These are phyloP conservation scores for Hydrocynus forskahlii DNA, from an alignment of 2,797 vertebrate genomes.

Conservation along the genomic window DNA sequence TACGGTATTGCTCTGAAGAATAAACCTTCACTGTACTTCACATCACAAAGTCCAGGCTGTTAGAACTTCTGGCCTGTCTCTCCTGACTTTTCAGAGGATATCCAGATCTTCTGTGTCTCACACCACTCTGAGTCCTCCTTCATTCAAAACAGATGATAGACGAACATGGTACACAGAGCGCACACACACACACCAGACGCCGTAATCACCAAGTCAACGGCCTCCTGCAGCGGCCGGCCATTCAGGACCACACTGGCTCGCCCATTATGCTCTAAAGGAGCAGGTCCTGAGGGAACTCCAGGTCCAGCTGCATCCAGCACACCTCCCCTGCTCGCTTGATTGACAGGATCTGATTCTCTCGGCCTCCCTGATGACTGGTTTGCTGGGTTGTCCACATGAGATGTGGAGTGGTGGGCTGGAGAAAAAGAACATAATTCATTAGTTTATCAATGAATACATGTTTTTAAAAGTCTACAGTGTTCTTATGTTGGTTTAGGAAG, in stretches of 20 bases:
- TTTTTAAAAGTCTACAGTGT: background rate
- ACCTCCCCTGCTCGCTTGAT: constrained; percentile 29
- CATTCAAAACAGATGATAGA: constrained; percentile 71
- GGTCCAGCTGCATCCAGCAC: constrained; percentile 29
- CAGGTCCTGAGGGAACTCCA: background rate
- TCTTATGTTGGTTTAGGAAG: background rate
- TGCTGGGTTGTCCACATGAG: background rate
- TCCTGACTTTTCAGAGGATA: too few relatives aligned
- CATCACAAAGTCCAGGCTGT: background rate
- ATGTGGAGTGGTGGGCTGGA: constrained; percentile 17
- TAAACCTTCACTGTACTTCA: background rate
- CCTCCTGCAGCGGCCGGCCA: constrained; percentile 47
- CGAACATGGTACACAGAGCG: constrained; percentile 62
- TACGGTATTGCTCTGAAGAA: too few relatives aligned
- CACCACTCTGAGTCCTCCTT: background rate
- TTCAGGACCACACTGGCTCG: constrained; percentile 29
- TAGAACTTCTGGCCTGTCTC: too few relatives aligned
- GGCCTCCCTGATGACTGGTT: constrained; percentile 31
- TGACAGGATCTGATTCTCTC: constrained; percentile 39
- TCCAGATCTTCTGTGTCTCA: background rate
- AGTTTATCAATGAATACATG: background rate
- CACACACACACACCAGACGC: constrained; percentile 71
- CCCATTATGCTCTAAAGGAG: constrained; percentile 35
- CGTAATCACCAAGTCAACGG: constrained; percentile 66
- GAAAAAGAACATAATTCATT: background rate